Base-by-base conservation (phyloP, 2,888 invertebrate species). In the Amblyjoppa fuscipennis region DNA sequence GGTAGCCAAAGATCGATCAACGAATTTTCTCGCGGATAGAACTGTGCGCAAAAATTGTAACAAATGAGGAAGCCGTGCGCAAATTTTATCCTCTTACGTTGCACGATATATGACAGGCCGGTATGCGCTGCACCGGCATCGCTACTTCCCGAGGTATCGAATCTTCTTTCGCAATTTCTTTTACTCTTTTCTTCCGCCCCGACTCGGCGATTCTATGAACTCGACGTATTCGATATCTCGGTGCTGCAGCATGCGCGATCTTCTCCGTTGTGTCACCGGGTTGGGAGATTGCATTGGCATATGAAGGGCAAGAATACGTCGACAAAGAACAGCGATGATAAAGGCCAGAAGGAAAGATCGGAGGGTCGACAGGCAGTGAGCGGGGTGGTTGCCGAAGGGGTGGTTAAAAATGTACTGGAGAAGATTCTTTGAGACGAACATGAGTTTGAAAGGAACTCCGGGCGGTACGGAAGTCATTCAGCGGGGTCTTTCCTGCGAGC, bases 391-490 rank as follows among this genome's bases (percentile, higher is more conserved):
- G 66, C 64, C 41, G 66, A 41, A 51, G 74, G 49, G n/a, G 64
- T 49, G 74, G 20, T 70, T 49, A 83, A 66, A 68, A 79, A 74
- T 81, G 64, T 81, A 71, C 49, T 59, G 68, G n/a, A 51, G 75
- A 51, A 31, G 77, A 71, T 75, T 73, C 73, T 81, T 81, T 79
- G 66, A 53, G 80, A 77, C 73, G 69, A 56, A 34, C 73, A 70
- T 25, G 74, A 71, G 49, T 66, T 34, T 74, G 83, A 79, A 79
- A 79, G 78, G 70, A 82, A 79, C 81, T 66, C 75, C 56, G 66
- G 69, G 56, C 49, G 77, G 81, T 45, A 69, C 66, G 83, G 75
- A 81, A 77, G 77, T 77, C 79, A 85, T 85, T 80, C 82, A 66
- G 76, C 61, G 53, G 80, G 78, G 61, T 74, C 83, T 80, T 83